Conservation (phyloP, 2,113 vertebrate genomes). For the Cephalopterus ornatus region DNA sequence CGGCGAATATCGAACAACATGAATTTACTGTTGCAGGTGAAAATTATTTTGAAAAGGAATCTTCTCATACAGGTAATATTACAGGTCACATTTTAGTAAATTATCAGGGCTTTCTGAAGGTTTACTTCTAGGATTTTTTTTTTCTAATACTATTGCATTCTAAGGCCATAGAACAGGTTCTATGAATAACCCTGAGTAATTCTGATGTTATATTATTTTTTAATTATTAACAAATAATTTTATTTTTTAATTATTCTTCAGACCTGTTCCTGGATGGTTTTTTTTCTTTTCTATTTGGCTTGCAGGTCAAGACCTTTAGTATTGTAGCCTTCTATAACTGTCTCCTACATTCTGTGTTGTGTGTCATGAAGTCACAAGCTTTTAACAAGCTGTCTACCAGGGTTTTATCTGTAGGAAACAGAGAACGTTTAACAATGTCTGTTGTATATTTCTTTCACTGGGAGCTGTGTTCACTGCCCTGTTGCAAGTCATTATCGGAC, state of each 20-base stretch:
- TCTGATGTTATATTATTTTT: not conserved
- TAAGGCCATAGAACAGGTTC: not conserved
- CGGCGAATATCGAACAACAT: not conserved
- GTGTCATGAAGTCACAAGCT: not conserved
- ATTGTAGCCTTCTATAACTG: not conserved
- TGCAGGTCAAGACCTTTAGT: not conserved
- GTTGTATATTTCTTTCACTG: not conserved
- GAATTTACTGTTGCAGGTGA: not conserved
- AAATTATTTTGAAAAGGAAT: not conserved
- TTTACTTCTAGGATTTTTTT: not conserved
- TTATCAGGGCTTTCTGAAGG: not conserved
- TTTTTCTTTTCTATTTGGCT: not conserved
- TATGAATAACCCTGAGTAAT: not conserved
- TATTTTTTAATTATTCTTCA: not conserved
- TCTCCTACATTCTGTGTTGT: not conserved
- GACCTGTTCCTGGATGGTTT: not conserved
- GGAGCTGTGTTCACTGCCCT: not conserved
- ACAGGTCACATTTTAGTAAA: not conserved
- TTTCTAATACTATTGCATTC: not conserved
- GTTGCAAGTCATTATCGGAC: not conserved
- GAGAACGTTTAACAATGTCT: not conserved
- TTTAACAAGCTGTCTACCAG: not conserved
- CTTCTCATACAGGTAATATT: conserved; percentile 46
- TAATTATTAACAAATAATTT: not conserved
- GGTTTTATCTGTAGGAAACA: not conserved